Percentiles rank a stretch among this genome's conserved stretches.
Evolutionary conservation across 2,888 invertebrate species (phyloP).

Genomic region (Thymelicus acteon): DNA sequence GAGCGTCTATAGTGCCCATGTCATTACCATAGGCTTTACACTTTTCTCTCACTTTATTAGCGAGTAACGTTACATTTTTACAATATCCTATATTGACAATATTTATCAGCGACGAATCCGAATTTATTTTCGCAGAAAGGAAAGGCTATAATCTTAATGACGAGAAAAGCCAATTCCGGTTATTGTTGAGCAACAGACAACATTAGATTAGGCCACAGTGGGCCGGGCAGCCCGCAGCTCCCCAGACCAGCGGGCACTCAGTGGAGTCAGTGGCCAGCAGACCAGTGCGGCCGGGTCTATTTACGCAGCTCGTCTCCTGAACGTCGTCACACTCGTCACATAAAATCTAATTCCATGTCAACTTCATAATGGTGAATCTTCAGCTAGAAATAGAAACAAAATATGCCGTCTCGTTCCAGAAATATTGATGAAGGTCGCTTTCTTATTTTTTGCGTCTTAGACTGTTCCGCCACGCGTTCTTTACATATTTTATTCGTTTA

Average conservation of each 20-base stretch:
- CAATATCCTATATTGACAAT: too few relatives aligned
- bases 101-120: too few relatives aligned
- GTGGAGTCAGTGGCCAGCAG: too few relatives aligned
- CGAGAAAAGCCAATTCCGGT: too few relatives aligned
- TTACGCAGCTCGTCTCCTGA: not conserved
- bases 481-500: not conserved
- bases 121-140: too few relatives aligned
- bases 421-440: conserved; percentile 6
- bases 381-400: not conserved
- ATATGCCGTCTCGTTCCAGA: not conserved
- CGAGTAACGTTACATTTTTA: too few relatives aligned
- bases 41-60: not conserved
- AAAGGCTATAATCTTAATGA: too few relatives aligned
- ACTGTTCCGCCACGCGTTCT: not conserved
- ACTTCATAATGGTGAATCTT: conserved; percentile 3
- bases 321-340: not conserved
- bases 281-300: not conserved
- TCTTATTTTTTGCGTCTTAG: not conserved
- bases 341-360: not conserved
- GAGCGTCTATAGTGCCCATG: not conserved
- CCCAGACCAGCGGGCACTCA: too few relatives aligned
- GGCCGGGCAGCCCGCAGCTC: too few relatives aligned
- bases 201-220: too few relatives aligned
- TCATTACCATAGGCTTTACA: not conserved
- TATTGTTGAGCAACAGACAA: too few relatives aligned